Conservation (phyloP, 2,797 vertebrate species). For the Melanogrammus aeglefinus region DNA sequence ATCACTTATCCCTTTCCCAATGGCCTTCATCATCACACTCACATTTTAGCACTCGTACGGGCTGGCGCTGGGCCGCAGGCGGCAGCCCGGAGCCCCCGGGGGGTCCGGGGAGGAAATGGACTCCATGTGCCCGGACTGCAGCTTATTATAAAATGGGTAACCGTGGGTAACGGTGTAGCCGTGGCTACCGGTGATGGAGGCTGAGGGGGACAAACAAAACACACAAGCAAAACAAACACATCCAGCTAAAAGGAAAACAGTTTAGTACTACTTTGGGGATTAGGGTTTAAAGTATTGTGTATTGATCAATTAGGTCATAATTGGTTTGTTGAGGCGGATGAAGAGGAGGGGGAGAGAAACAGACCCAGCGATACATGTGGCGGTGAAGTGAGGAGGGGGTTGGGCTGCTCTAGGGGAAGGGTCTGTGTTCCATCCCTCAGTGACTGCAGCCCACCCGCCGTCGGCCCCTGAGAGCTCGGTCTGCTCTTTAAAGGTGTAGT, state of each 20-base stretch:
- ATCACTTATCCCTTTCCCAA: slow-evolving; percentile 62
- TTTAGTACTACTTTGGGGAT: not conserved
- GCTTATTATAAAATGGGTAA: not conserved
- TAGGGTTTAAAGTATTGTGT: not conserved
- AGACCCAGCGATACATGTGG: not conserved
- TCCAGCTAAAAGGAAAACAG: not conserved
- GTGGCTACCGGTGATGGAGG: not conserved
- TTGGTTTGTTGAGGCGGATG: not conserved
- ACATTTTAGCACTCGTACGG: slow-evolving; percentile 50
- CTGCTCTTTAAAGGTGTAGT: no score
- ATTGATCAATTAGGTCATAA: not conserved
- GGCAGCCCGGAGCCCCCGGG: slow-evolving; percentile 9
- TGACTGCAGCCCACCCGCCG: no score
- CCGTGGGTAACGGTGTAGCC: not conserved
- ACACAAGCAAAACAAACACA: not conserved
- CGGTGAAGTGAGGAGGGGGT: no score
- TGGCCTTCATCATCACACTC: slow-evolving; percentile 39
- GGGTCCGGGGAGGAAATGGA: slow-evolving; percentile 29
- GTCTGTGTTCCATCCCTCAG: not conserved
- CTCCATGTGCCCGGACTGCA: not conserved
- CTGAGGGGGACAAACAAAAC: not conserved
- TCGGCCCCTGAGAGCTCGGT: no score
- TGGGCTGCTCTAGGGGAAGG: no score
- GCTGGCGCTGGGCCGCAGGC: slow-evolving; percentile 47
- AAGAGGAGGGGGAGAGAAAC: not conserved